Percentiles rank a stretch among this genome's conserved stretches.
Conservation (phyloP, 2,797 vertebrate genomes). For the Myotis planiceps region DNA sequence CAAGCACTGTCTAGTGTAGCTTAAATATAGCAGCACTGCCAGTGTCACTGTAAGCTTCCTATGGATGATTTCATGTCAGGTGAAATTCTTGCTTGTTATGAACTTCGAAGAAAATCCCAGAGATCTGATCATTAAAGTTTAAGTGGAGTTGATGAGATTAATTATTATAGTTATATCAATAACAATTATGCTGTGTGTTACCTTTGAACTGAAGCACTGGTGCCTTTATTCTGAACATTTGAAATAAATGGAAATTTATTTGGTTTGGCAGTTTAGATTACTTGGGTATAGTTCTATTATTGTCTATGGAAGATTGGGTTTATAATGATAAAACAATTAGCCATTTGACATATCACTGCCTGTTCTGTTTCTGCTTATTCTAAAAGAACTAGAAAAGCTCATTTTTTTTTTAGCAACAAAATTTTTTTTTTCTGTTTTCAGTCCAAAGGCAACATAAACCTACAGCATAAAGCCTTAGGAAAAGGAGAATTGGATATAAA, state of each 20-base stretch:
- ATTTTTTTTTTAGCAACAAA: neutral
- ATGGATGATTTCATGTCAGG: neutral
- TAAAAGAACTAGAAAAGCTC: conserved; percentile 1
- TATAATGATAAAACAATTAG: neutral
- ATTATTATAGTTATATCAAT: conserved; percentile 29
- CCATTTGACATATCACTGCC: neutral
- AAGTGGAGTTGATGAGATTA: conserved; percentile 54
- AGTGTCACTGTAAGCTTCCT: neutral
- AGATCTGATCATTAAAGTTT: conserved; percentile 42
- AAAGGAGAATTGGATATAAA: neutral
- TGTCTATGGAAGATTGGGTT: neutral
- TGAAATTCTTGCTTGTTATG: conserved; percentile 30
- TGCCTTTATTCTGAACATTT: conserved; percentile 49
- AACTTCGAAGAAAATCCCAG: conserved; percentile 45
- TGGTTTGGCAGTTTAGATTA: neutral
- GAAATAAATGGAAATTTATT: conserved; percentile 66
- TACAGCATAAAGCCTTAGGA: neutral
- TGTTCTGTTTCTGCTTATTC: conserved; percentile 1
- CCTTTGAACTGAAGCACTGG: conserved; percentile 56
- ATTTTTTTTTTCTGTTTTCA: neutral
- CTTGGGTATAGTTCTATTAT: neutral
- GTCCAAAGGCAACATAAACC: neutral
- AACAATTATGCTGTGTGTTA: conserved; percentile 26
- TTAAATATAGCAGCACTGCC: neutral
- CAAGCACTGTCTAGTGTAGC: neutral